phyloP scores from a whole-genome alignment of 1,140 invertebrate species.

The Sycobia sp. region DNA sequence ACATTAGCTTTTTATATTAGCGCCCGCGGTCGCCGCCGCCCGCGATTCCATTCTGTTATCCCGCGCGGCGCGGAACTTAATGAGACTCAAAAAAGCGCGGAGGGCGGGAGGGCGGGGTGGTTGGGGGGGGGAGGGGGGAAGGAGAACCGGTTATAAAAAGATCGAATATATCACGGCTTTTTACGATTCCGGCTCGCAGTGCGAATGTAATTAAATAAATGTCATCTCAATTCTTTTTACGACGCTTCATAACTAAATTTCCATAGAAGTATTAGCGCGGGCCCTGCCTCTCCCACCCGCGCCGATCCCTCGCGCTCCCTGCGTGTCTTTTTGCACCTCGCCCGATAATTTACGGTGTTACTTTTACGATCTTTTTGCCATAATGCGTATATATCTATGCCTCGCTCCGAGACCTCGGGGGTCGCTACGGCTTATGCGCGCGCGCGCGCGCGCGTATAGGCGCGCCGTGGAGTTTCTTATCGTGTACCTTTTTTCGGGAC shows the following conservation, averaged over 20 bases:
- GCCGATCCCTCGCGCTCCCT: slow-evolving; percentile 13
- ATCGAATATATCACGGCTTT: slow-evolving; percentile 26
- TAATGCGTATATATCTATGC: too few relatives aligned
- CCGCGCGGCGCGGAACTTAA: not conserved
- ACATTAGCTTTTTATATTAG: slow-evolving; percentile 17
- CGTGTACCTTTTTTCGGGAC: slow-evolving; percentile 9
- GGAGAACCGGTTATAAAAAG: slow-evolving; percentile 23
- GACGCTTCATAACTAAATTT: slow-evolving; percentile 40
- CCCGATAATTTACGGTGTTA: slow-evolving; percentile 52
- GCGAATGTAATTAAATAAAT: slow-evolving; percentile 38
- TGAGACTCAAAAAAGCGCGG: too few relatives aligned
- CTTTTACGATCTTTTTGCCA: slow-evolving; percentile 51
- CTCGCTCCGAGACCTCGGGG: too few relatives aligned
- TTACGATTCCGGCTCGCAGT: slow-evolving; percentile 31
- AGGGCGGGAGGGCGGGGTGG: too few relatives aligned
- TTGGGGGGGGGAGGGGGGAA: too few relatives aligned
- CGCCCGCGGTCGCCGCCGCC: too few relatives aligned
- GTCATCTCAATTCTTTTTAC: slow-evolving; percentile 50
- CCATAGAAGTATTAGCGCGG: slow-evolving; percentile 38
- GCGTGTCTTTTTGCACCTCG: slow-evolving; percentile 38
- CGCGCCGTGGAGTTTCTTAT: slow-evolving; percentile 14
- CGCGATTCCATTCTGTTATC: slow-evolving; percentile 3
- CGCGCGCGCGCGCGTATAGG: slow-evolving; percentile 28
- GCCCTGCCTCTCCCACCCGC: too few relatives aligned
- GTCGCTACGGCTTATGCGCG: too few relatives aligned